Conservation (phyloP, 1,140 invertebrate species). For the Periplaneta americana region DNA sequence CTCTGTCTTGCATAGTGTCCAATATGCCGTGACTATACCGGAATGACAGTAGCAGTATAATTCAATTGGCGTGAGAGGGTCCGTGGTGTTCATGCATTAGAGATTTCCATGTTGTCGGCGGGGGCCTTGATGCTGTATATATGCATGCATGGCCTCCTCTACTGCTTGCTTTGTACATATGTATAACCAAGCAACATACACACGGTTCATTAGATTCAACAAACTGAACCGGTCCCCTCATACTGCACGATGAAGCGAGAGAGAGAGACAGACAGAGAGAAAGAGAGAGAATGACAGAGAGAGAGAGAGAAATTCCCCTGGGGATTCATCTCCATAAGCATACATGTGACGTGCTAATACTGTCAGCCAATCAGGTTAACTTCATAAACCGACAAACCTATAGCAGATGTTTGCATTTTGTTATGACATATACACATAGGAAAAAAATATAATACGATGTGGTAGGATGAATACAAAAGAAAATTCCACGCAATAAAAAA, state of each 20-base stretch:
- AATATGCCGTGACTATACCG: background rate
- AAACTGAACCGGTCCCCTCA: background rate
- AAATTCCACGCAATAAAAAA: background rate
- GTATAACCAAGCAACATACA: constrained; percentile 4
- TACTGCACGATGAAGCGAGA: background rate
- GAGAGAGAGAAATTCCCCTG: background rate
- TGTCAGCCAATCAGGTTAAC: constrained; percentile 12
- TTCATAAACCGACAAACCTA: constrained; percentile 8
- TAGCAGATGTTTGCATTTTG: background rate
- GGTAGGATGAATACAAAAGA: background rate
- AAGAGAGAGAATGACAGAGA: too few species aligned
- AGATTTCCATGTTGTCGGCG: background rate
- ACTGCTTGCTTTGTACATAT: background rate
- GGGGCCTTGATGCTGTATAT: background rate
- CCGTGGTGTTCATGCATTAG: constrained; percentile 7
- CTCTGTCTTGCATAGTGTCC: background rate
- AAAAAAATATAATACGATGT: background rate
- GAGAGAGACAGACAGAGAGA: background rate
- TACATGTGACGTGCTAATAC: constrained; percentile 7
- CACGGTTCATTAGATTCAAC: constrained; percentile 14
- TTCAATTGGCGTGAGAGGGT: background rate
- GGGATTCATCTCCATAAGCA: constrained; percentile 14
- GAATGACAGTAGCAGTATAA: background rate
- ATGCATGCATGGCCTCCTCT: background rate
- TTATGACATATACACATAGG: background rate